Evolutionary conservation across 1,140 invertebrate genomes (phyloP).

Genomic region (Ips typographus): DNA sequence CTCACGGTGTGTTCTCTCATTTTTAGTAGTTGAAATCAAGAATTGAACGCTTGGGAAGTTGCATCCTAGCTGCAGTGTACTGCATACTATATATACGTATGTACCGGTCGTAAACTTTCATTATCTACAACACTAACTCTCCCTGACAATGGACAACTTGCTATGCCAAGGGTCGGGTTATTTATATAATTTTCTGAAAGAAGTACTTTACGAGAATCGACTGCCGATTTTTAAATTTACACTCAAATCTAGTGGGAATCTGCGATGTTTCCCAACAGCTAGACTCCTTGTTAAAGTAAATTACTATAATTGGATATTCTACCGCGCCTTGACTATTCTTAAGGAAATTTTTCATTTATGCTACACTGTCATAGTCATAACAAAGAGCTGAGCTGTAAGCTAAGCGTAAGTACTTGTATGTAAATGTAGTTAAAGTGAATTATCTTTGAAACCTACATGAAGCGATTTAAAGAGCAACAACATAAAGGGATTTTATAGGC

Average conservation of each 20-base stretch:
- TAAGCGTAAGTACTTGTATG: too few species aligned
- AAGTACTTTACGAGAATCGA: conserved; percentile 11
- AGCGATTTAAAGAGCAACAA: not conserved
- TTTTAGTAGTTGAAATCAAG: too few species aligned
- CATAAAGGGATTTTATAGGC: not conserved
- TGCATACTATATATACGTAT: not conserved
- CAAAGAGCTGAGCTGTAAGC: too few species aligned
- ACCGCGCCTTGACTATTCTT: conserved; percentile 1
- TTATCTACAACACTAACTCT: conserved; percentile 10
- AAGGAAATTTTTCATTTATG: not conserved
- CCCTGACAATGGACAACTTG: conserved; percentile 14
- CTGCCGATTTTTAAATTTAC: conserved; percentile 10
- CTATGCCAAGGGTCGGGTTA: not conserved
- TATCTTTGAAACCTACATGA: not conserved
- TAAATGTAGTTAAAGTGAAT: not conserved
- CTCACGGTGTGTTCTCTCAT: not conserved
- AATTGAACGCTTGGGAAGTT: too few species aligned
- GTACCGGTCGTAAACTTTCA: conserved; percentile 14
- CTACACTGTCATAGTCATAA: not conserved
- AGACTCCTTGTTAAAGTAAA: conserved; percentile 9
- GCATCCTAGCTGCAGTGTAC: not conserved
- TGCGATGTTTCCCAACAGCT: conserved; percentile 2
- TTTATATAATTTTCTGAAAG: conserved; percentile 11
- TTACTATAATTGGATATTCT: conserved; percentile 21
- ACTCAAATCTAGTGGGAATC: conserved; percentile 14